Base-by-base conservation (phyloP, 2,888 invertebrate genomes). In the Torymus tubicola region DNA sequence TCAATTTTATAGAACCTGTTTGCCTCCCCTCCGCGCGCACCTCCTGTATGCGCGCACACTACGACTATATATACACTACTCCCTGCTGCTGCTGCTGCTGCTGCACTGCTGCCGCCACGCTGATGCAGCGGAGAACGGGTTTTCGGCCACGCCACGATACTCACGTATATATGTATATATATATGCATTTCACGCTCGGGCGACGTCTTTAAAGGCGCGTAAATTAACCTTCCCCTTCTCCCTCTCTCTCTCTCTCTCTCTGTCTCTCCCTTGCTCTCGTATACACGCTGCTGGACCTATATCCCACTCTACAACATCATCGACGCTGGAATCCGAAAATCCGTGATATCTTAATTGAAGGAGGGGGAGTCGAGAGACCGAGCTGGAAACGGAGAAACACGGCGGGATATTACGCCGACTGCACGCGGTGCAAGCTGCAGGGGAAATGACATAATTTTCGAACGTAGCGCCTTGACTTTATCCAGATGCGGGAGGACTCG, bases 1-100 rank as follows among this genome's bases (percentile, higher is more conserved):
- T 85, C 87, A 86, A 87, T 90, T 90, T 89, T 88, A 88, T 87
- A 87, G 86, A 90, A 90, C 90, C 88, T 89, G 90, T 90, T 89
- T 87, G 65, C 57, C 58, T 53, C 72, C 60, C 16, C 16, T 83
- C 81, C 76, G 80, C 13, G 58, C 53, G 24, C 69, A 58, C 50
- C 77, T 76, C 82, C 80, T 13, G 12, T 16, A 18, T 63, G 52
- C 16, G 12, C 14, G 14, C 18, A 18, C 18, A 60, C 2, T 11
- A 14, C n/a, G 16, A 42, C 12, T 24, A 24, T 58, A 58, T 24
- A 24, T 58, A 58, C 16, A 58, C 11, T 11, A 14, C 14, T 60
- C 12, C 8, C 24, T 1, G 42, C 18, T 13, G 50, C 50, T 8
- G 67, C 14, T 1, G 24, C 69, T 21, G 60, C 81, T 14, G 72